Evolutionary conservation across 2,888 invertebrate genomes (phyloP), one percentile per base, ranked within the genome.

Genomic region (Disparrhopalites patrizii): DNA sequence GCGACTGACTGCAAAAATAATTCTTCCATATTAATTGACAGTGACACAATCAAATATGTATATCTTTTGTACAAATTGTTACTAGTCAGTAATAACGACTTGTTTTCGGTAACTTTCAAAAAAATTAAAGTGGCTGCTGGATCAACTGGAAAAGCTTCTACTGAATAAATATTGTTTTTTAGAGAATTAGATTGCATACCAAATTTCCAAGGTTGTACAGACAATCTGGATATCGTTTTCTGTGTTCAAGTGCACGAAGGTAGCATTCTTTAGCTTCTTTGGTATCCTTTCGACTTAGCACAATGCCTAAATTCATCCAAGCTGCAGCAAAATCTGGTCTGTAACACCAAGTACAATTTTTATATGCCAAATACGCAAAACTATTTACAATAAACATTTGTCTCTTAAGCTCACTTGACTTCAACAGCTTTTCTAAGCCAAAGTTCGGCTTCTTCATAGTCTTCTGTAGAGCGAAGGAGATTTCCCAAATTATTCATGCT

Each of bases 251-350:
- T 0, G 97, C 96, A 61, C 83, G 88, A 75, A 84, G 81, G 78
- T 96, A 97, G 75, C 93, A 90, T 20, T 79, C 77, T 77, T 91
- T 85, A 0, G 96, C 89, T 76, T 89, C 87, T 1, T 83, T 79
- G 69, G 85, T 85, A 68, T 87, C 85, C 73, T 87, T 85, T 40
- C 86, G 85, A 0, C 93, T 88, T 71, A 93, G 84, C 31, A 95
- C 91, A 74, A 97, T 96, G 18, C 96, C 97, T 61, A 97, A 82
- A 81, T 98, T 98, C 96, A 97, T 97, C 96, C 96, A 98, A 0
- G 96, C 97, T 0, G 94, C 90, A 1, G 96, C 90, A 81, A 96
- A 97, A 78, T 91, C 89, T 33, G 87, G 83, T 76, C 91, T 90
- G 78, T 65, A 79, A 78, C 20, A 25, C 13, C n/a, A 23, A 5